phyloP scores from a whole-genome alignment of 2,888 invertebrate genomes.

The Hirtodrosophila alboralis region DNA sequence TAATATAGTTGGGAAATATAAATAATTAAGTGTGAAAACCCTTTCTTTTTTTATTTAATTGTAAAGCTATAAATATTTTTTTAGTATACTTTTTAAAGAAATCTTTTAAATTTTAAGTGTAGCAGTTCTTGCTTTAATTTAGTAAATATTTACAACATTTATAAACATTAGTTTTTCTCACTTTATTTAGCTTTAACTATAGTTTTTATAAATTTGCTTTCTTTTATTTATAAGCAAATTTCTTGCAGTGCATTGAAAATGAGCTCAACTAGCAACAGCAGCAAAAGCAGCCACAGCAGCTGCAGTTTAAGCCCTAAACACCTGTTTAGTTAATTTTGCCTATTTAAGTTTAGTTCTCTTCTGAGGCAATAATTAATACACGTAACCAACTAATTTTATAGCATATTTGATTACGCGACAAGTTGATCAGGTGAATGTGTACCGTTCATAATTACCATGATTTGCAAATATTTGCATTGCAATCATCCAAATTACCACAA shows the following conservation, averaged over 20 bases:
- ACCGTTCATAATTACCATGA: constrained; percentile 62
- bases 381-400: constrained; percentile 53
- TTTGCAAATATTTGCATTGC: constrained; percentile 46
- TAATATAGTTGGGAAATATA: too few relatives aligned
- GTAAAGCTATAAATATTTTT: too few relatives aligned
- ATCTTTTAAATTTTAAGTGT: too few relatives aligned
- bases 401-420: constrained; percentile 35
- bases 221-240: not conserved
- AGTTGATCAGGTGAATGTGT: constrained; percentile 24
- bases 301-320: constrained; percentile 48
- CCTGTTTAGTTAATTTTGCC: constrained; percentile 39
- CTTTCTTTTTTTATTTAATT: too few relatives aligned
- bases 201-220: not conserved
- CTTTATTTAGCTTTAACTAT: too few relatives aligned
- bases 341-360: constrained; percentile 13
- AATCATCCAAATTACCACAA: too few relatives aligned
- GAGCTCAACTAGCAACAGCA: constrained; percentile 26
- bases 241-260: constrained; percentile 48
- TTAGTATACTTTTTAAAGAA: too few relatives aligned
- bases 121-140: too few relatives aligned
- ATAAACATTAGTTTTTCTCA: too few relatives aligned
- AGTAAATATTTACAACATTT: too few relatives aligned
- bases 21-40: too few relatives aligned
- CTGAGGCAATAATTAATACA: constrained; percentile 61
- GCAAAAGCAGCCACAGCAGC: constrained; percentile 37